Percentiles rank a stretch among this genome's conserved stretches.
Conservation (phyloP, 2,888 invertebrate species). For the Epirrita christyi region DNA sequence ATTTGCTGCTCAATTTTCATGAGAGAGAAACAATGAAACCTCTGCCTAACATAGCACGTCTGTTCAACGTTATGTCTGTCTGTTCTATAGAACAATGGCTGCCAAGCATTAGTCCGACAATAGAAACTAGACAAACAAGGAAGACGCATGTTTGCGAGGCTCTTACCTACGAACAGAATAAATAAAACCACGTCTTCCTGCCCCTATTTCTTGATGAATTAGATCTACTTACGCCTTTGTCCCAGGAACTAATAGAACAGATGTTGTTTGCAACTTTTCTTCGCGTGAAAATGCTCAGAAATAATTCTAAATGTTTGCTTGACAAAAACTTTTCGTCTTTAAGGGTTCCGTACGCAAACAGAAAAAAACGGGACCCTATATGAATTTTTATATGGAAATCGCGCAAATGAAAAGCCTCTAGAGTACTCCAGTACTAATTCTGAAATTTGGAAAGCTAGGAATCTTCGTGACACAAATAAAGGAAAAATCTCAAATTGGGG, state of each 20-base stretch:
- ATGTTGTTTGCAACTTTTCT: constrained; percentile 10
- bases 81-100: constrained; percentile 20
- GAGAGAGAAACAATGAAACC: too few relatives aligned
- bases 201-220: constrained; percentile 21
- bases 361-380: too few relatives aligned
- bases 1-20: too few relatives aligned
- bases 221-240: constrained; percentile 8
- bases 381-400: too few relatives aligned
- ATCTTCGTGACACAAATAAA: too few relatives aligned
- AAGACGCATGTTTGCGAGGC: constrained; percentile 27
- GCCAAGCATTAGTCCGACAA: constrained; percentile 30
- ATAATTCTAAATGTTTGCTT: constrained; percentile 6
- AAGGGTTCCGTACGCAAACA: too few relatives aligned
- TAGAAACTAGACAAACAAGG: constrained; percentile 22
- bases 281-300: constrained; percentile 1
- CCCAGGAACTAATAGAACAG: constrained; percentile 13
- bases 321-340: too few relatives aligned
- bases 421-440: too few relatives aligned
- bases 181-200: constrained; percentile 5
- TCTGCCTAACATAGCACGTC: too few relatives aligned
- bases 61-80: constrained; percentile 2
- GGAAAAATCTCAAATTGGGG: too few relatives aligned
- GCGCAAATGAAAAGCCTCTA: too few relatives aligned
- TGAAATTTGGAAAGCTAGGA: too few relatives aligned
- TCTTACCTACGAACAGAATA: constrained; percentile 17